Percentiles rank a stretch among this genome's conserved stretches.
These are phyloP conservation scores for Drosophila melanosoma DNA, from an alignment of 2,888 invertebrate genomes.

Conservation along the genomic window DNA sequence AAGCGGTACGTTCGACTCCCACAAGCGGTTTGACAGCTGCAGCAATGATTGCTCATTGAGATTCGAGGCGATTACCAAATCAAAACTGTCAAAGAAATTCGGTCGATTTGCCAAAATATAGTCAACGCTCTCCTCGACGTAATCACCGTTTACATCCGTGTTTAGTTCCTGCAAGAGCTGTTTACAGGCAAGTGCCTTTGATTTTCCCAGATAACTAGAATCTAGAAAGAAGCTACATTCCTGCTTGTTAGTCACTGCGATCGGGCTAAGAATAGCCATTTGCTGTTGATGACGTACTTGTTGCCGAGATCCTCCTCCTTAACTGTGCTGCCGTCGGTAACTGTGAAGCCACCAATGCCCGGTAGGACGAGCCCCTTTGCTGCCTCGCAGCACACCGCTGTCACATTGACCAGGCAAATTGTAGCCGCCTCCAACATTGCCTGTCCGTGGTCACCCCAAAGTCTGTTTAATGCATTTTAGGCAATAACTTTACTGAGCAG, in stretches of 20 bases:
- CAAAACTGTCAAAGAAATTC: slow-evolving; percentile 94
- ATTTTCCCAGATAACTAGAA: slow-evolving; percentile 91
- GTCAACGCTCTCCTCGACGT: slow-evolving; percentile 94
- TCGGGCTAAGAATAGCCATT: background rate
- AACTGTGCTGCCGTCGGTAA: slow-evolving; percentile 93
- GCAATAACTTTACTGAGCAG: too few species aligned
- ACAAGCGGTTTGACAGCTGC: slow-evolving; percentile 91
- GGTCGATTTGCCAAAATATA: slow-evolving; percentile 93
- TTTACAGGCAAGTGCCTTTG: slow-evolving; percentile 93
- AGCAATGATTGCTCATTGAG: slow-evolving; percentile 86
- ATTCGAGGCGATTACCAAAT: slow-evolving; percentile 88
- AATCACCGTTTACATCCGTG: slow-evolving; percentile 96
- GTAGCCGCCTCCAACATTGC: slow-evolving; percentile 93
- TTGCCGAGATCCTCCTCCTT: slow-evolving; percentile 96
- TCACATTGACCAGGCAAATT: slow-evolving; percentile 97
- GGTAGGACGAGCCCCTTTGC: slow-evolving; percentile 97
- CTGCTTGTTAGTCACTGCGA: background rate
- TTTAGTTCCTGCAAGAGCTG: slow-evolving; percentile 95
- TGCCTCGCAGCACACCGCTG: slow-evolving; percentile 96
- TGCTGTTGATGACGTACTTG: slow-evolving; percentile 87
- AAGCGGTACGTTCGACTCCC: slow-evolving; percentile 94
- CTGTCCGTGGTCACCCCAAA: slow-evolving; percentile 99
- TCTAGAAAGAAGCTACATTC: slow-evolving; percentile 94
- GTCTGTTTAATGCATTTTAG: slow-evolving; percentile 85
- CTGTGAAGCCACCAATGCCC: slow-evolving; percentile 96